Percentiles rank a stretch among this genome's conserved stretches.
Evolutionary conservation across 2,797 vertebrate species (phyloP).

Genomic region (Sarcoramphus papa): DNA sequence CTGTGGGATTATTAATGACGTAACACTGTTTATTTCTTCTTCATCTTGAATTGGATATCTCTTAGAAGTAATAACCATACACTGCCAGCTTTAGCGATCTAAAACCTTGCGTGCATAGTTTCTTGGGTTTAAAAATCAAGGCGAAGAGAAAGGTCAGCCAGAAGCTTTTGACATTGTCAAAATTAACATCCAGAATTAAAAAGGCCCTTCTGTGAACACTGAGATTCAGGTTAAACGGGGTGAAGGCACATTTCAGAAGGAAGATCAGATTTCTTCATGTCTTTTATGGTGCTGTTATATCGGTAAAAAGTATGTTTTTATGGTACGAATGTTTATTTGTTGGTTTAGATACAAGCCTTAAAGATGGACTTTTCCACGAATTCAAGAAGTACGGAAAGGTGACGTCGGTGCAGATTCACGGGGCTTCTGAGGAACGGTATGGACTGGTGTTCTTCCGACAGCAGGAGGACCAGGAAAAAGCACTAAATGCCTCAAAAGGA

Average conservation of each 20-base stretch:
- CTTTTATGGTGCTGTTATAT: neutral
- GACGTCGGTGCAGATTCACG: constrained; percentile 97
- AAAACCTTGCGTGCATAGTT: neutral
- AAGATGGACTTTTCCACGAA: constrained; percentile 98
- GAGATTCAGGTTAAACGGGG: neutral
- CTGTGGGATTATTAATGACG: neutral
- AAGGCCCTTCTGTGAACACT: neutral
- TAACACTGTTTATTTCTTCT: neutral
- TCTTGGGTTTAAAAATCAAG: neutral
- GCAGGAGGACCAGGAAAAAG: constrained; percentile 98
- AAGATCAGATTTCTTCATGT: neutral
- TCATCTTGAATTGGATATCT: neutral
- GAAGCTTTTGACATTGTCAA: neutral
- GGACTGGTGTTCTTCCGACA: constrained; percentile 98
- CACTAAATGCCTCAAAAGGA: constrained; percentile 92
- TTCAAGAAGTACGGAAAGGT: constrained; percentile 99
- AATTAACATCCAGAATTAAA: neutral
- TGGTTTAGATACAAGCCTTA: constrained; percentile 93
- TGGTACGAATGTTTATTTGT: neutral
- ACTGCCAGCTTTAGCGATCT: rapidly evolving
- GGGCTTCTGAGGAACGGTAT: constrained; percentile 93
- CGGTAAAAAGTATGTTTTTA: rapidly evolving
- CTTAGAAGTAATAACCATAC: neutral
- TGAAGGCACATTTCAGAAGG: neutral
- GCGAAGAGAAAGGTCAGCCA: neutral